Percentiles rank a stretch among this genome's conserved stretches.
phyloP scores from a whole-genome alignment of 2,888 invertebrate species.

The Agelastica alni region DNA sequence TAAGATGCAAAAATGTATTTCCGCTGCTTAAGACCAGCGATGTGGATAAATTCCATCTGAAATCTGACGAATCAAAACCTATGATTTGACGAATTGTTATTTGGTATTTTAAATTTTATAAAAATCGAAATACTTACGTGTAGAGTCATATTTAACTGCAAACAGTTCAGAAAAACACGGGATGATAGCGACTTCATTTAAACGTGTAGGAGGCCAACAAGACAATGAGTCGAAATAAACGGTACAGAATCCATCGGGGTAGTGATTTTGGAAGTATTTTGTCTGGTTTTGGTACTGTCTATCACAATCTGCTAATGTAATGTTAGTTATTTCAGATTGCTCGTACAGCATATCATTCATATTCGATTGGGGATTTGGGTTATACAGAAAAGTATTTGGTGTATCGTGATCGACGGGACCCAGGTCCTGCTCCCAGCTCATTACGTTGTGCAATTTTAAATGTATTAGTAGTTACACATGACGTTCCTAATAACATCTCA shows the following conservation, averaged over 20 bases:
- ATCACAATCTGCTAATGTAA: constrained; percentile 38
- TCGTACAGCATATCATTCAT: not conserved
- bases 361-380: not conserved
- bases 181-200: constrained; percentile 69
- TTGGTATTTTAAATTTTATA: no score
- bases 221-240: constrained; percentile 75
- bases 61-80: no score
- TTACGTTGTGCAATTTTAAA: no score
- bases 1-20: no score
- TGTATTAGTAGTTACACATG: no score
- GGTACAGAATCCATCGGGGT: constrained; percentile 60
- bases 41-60: no score
- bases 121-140: constrained; percentile 78
- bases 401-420: constrained; percentile 8
- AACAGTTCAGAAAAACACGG: constrained; percentile 79
- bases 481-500: no score
- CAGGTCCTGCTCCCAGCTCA: constrained; percentile 12
- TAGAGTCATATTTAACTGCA: constrained; percentile 77
- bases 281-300: constrained; percentile 38
- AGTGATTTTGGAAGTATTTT: constrained; percentile 25
- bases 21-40: no score
- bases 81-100: no score
- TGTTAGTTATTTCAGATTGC: constrained; percentile 11
- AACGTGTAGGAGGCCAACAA: constrained; percentile 82
- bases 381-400: not conserved